These are phyloP conservation scores for Hucho hucho DNA, from an alignment of 2,113 vertebrate species.

Conservation along the genomic window DNA sequence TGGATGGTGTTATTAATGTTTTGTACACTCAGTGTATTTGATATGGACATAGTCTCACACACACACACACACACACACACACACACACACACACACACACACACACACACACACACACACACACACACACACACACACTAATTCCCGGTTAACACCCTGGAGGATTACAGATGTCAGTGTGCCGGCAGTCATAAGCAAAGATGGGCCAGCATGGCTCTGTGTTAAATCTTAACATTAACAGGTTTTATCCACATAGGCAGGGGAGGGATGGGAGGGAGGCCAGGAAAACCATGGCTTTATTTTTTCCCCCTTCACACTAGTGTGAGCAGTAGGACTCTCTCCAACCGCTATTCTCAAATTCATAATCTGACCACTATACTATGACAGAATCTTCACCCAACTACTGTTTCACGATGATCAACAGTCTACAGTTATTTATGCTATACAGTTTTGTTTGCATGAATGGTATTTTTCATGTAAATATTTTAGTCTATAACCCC, in stretches of 20 bases:
- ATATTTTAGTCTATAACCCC: neutral
- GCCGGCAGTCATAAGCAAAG: conserved; percentile 35
- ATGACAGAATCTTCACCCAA: no score
- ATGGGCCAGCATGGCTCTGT: conserved; percentile 40
- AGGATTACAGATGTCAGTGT: conserved; percentile 36
- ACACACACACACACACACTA: neutral
- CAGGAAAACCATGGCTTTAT: neutral
- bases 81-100: neutral
- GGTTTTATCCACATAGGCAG: neutral
- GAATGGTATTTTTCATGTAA: no score
- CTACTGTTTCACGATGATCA: no score
- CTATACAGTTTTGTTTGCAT: no score
- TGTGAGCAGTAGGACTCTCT: no score
- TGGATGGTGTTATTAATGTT: no score
- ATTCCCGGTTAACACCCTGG: neutral
- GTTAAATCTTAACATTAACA: conserved; percentile 40
- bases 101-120: neutral
- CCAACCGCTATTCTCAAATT: no score
- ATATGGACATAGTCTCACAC: neutral
- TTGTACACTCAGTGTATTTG: neutral
- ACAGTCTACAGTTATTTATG: no score
- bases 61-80: neutral
- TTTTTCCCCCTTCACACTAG: neutral
- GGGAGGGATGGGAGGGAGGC: neutral
- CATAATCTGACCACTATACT: no score